A percentile compares a stretch with the other conserved stretches of the same genome.
Evolutionary conservation across 2,797 vertebrate genomes (phyloP).

Genomic region (Odontamblyopus rebecca): DNA sequence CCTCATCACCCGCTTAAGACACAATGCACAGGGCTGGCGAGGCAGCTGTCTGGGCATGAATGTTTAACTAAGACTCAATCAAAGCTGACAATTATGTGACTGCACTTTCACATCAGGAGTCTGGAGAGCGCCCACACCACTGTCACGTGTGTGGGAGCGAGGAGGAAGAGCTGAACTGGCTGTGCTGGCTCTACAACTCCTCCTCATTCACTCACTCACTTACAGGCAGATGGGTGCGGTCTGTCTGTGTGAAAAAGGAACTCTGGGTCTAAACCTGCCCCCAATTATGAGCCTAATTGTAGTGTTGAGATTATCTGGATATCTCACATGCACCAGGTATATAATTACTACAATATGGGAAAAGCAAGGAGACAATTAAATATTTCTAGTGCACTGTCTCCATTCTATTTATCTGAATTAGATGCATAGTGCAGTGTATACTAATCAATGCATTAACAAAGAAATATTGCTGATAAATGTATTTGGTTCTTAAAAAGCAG

Average conservation of each 20-base stretch:
- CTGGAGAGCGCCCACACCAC: slow-evolving; percentile 40
- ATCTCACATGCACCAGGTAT: slow-evolving; percentile 8
- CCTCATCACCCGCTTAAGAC: slow-evolving; percentile 63
- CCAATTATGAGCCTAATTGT: slow-evolving; percentile 20
- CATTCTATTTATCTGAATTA: background rate
- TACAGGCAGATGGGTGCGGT: slow-evolving; percentile 28
- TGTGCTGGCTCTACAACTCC: slow-evolving; percentile 63
- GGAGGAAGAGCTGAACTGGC: slow-evolving; percentile 66
- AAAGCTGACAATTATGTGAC: slow-evolving; percentile 35
- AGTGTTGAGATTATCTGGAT: slow-evolving; percentile 13
- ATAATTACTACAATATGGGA: background rate
- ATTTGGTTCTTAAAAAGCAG: no score
- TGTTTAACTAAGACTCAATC: slow-evolving; percentile 34
- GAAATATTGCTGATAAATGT: no score
- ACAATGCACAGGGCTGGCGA: slow-evolving; percentile 12
- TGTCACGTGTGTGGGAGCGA: slow-evolving; percentile 59
- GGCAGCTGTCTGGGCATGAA: slow-evolving; percentile 37
- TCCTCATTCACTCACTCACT: slow-evolving; percentile 14
- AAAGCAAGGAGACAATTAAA: background rate
- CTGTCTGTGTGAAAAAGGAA: slow-evolving; percentile 20
- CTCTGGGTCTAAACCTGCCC: slow-evolving; percentile 13
- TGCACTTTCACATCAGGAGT: slow-evolving; percentile 43
- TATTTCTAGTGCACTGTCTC: background rate
- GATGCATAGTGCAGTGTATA: no score
- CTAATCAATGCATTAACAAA: no score